These are phyloP conservation scores for Sparus aurata DNA, from an alignment of 2,797 vertebrate species.

Conservation along the genomic window DNA sequence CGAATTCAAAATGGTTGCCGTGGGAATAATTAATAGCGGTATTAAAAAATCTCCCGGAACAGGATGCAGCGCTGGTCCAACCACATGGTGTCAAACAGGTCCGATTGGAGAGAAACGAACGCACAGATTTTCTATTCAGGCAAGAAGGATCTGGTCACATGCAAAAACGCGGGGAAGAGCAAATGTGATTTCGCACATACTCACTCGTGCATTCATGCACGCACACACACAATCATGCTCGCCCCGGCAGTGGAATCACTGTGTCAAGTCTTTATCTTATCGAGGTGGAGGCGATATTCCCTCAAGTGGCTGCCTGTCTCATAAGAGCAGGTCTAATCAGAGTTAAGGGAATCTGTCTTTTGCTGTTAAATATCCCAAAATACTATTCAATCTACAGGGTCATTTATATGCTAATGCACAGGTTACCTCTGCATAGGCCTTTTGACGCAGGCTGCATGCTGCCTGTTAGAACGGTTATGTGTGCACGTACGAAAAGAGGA, in stretches of 20 bases:
- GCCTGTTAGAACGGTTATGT: conserved; percentile 51
- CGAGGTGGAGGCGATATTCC: conserved; percentile 76
- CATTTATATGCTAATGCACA: conserved; percentile 89
- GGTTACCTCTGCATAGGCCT: conserved; percentile 81
- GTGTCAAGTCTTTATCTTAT: conserved; percentile 83
- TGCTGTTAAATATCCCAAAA: conserved; percentile 85
- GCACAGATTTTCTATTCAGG: conserved; percentile 37
- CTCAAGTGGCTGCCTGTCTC: conserved; percentile 78
- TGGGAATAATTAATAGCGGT: conserved; percentile 10
- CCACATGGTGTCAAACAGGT: conserved; percentile 12
- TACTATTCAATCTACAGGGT: conserved; percentile 84
- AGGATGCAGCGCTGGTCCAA: neutral
- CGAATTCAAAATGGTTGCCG: conserved; percentile 15
- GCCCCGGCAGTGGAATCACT: conserved; percentile 62
- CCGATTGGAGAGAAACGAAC: conserved; percentile 9
- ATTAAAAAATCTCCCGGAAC: conserved; percentile 8
- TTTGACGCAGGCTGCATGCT: conserved; percentile 66
- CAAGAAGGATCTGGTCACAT: conserved; percentile 29
- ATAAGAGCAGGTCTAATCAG: conserved; percentile 71
- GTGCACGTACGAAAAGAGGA: conserved; percentile 5
- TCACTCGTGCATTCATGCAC: conserved; percentile 30
- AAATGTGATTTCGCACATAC: conserved; percentile 15
- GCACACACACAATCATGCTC: conserved; percentile 29
- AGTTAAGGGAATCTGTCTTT: conserved; percentile 81
- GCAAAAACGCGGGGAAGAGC: conserved; percentile 30